These are phyloP conservation scores for Orius laevigatus DNA, from an alignment of 1,140 invertebrate species.

Conservation along the genomic window DNA sequence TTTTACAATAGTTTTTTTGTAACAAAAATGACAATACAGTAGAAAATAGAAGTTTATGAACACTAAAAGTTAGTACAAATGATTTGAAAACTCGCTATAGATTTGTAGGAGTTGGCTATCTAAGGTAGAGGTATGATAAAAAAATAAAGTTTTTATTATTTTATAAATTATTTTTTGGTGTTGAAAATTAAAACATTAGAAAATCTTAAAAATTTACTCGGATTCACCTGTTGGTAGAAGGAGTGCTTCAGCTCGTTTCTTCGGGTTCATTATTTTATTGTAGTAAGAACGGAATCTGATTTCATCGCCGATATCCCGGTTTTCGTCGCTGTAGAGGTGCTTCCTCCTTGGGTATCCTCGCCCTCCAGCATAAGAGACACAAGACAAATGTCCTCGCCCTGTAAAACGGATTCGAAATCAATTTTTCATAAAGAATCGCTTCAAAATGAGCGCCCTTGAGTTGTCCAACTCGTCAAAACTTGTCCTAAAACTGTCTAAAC, in stretches of 20 bases:
- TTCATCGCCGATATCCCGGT: slow-evolving; percentile 40
- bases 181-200: no score
- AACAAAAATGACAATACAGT: no score
- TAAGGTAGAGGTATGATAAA: no score
- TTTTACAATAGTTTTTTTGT: no score
- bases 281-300: slow-evolving; percentile 60
- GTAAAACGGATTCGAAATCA: slow-evolving; percentile 5
- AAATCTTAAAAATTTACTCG: neutral
- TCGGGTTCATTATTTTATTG: slow-evolving; percentile 44
- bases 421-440: neutral
- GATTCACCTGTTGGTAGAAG: slow-evolving; percentile 10
- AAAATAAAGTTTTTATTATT: no score
- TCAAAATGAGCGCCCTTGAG: neutral
- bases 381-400: slow-evolving; percentile 48
- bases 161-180: no score
- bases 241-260: slow-evolving; percentile 32
- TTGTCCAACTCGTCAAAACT: no score
- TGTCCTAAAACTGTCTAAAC: no score
- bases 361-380: slow-evolving; percentile 59
- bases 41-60: no score
- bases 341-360: slow-evolving; percentile 53
- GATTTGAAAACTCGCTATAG: no score
- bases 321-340: slow-evolving; percentile 27
- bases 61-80: no score
- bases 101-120: no score